Evolutionary conservation across 1,140 invertebrate genomes (phyloP).

Genomic region (Chironomus striatipennis): DNA sequence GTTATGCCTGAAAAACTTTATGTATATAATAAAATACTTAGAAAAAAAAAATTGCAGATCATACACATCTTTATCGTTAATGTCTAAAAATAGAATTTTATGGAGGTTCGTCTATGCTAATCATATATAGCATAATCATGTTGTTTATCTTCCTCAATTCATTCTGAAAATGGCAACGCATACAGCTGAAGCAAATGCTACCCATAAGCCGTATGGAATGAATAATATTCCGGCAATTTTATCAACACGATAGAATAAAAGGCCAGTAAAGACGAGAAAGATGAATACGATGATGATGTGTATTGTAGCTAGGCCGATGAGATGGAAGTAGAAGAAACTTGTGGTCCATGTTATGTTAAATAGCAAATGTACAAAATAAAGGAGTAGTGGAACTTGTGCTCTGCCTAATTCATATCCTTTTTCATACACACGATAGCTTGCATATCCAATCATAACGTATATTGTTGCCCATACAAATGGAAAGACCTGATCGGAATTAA

Average conservation of each 20-base stretch:
- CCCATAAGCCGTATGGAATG: constrained; percentile 65
- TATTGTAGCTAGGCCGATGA: neutral
- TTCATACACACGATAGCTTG: neutral
- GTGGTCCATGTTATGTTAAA: neutral
- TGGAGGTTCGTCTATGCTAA: too few species aligned
- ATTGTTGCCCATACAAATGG: neutral
- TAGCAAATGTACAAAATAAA: neutral
- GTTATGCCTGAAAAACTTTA: too few species aligned
- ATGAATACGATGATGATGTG: neutral
- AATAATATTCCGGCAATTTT: constrained; percentile 55
- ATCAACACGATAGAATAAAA: constrained; percentile 55
- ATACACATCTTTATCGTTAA: too few species aligned
- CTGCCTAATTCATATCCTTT: neutral
- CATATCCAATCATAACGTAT: neutral
- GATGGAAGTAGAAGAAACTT: neutral
- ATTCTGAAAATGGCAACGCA: neutral
- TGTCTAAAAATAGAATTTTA: too few species aligned
- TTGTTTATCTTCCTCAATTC: neutral
- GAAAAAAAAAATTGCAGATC: too few species aligned
- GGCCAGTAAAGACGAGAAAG: constrained; percentile 32
- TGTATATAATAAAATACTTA: too few species aligned
- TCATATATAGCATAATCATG: too few species aligned
- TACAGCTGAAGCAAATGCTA: constrained; percentile 48
- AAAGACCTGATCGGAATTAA: neutral
- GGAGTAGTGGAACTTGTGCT: neutral